Evolutionary conservation across 2,113 vertebrate genomes (phyloP), one percentile per base, ranked within the genome.

Genomic region (Chloropsis cyanopogon): DNA sequence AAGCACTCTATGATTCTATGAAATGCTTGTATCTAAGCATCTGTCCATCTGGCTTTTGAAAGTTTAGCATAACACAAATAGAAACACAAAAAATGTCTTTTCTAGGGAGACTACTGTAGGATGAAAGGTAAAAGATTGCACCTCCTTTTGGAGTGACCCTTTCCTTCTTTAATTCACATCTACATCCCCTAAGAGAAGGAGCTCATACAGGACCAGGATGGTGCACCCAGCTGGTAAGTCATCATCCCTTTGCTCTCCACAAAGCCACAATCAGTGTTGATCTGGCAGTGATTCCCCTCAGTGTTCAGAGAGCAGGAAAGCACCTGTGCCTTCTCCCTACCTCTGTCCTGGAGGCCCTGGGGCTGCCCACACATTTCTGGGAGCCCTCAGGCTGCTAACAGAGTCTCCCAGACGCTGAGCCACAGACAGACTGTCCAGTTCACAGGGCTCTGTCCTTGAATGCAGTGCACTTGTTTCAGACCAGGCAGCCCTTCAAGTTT

Each of bases 181-280:
- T 17, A 16, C 33, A 44, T 25, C 33, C 52, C 9, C n/a, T n/a
- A 25, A 52, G 37, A 35, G 29, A 35, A 61, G 33, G 11, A 78
- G 28, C 31, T 28, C 37, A 66, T 31, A 25, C 25, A 50, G 3
- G 23, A 63, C 24, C 31, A 86, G 37, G 31, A 56, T 10, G 5
- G 13, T 23, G 4, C 41, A 63, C 37, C 56, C 26, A 25, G 25
- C 22, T 50, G 28, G 5, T 21, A 17, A 53, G 24, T n/a, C 12
- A 21, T 4, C 39, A 54, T 15, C 6, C 41, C 5, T 82, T 39
- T 39, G 18, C 42, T 50, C 18, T 57, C 10, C 57, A 39, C 12
- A 42, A 68, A 52, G 16, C 20, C 53, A 64, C 35, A n/a, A 5
- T 3, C 1, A 0, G 2, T 7, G 9, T 2, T 22, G 56, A 42